A percentile compares a stretch with the other conserved stretches of the same genome.
phyloP scores from a whole-genome alignment of 2,888 invertebrate genomes.

The Charanyca ferruginea region DNA sequence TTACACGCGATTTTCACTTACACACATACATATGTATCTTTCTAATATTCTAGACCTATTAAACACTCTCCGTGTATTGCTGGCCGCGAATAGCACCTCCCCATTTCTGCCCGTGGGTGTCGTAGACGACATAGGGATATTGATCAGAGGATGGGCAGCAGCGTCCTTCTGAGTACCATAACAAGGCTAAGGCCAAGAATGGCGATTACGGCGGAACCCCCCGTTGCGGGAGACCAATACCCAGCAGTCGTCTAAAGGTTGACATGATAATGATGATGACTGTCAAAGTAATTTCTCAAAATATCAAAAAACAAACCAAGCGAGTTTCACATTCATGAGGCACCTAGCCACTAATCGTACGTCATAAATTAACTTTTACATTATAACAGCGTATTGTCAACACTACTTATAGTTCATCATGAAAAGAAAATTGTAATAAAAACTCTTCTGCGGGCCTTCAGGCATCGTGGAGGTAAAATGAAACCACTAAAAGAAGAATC shows the following conservation, averaged over 20 bases:
- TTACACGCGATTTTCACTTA: slow-evolving; percentile 31
- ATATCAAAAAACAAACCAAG: not conserved
- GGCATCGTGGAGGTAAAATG: not conserved
- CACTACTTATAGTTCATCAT: not conserved
- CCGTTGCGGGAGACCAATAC: too few relatives aligned
- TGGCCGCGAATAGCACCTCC: too few relatives aligned
- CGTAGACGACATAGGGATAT: too few relatives aligned
- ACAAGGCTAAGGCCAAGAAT: too few relatives aligned
- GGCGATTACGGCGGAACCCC: too few relatives aligned
- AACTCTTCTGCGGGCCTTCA: not conserved
- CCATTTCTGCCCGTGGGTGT: too few relatives aligned
- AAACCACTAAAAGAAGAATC: not conserved
- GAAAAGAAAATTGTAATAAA: not conserved
- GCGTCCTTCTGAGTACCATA: too few relatives aligned
- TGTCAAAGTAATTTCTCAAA: not conserved
- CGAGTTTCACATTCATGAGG: not conserved
- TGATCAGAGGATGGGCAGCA: too few relatives aligned
- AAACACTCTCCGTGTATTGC: too few relatives aligned
- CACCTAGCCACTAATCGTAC: not conserved
- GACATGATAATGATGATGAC: too few relatives aligned
- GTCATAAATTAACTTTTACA: not conserved
- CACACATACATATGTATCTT: not conserved
- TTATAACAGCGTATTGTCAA: not conserved
- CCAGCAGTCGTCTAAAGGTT: too few relatives aligned
- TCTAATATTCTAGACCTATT: not conserved